phyloP scores from a whole-genome alignment of 2,113 vertebrate genomes.

The human (Homo sapiens) region GRCh38 chr7:77762501-77763000 shows the following conservation, averaged over 20 bases:
- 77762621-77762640: background rate
- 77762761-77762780: background rate
- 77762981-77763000: background rate
- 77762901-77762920: background rate
- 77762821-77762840: background rate
- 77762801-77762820: background rate
- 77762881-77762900: background rate
- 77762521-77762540: background rate
- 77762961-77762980: background rate
- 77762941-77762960: background rate
- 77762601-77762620: background rate
- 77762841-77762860: background rate
- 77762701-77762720: background rate
- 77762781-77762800: background rate
- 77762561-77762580: background rate
- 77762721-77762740: conserved; percentile 7
- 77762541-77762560: background rate
- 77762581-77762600: background rate
- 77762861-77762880: background rate
- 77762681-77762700: background rate
- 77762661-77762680: background rate
- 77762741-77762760: background rate
- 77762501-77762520: background rate
- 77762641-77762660: background rate
- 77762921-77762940: background rate